Conservation (phyloP, 2,113 vertebrate species). For the Pongo pygmaeus region DNA sequence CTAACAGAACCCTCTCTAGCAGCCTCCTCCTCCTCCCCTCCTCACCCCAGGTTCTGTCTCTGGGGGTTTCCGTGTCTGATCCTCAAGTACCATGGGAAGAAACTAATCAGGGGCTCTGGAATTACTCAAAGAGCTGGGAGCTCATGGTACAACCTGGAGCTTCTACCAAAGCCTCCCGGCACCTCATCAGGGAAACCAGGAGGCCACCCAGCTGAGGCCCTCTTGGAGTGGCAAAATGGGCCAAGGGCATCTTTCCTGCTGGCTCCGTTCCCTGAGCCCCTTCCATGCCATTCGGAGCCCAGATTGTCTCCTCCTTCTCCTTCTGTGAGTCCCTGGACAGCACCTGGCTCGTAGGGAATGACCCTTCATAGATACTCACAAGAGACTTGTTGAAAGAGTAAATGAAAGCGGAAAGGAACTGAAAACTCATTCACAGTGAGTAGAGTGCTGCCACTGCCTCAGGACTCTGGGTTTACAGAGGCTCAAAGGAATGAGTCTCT, state of each 20-base stretch:
- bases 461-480: neutral
- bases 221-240: too few relatives aligned
- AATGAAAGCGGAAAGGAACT: neutral
- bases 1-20: neutral
- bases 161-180: neutral
- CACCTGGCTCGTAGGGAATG: neutral
- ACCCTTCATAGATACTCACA: neutral
- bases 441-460: neutral
- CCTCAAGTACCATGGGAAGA: neutral
- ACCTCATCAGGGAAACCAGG: neutral
- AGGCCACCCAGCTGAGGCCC: neutral
- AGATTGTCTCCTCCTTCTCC: rapidly evolving
- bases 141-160: neutral
- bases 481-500: neutral
- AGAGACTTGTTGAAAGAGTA: neutral
- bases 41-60: neutral
- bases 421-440: neutral
- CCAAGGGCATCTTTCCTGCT: neutral
- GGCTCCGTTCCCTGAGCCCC: neutral
- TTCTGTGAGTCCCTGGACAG: neutral
- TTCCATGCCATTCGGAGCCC: too few relatives aligned
- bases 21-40: rapidly evolving
- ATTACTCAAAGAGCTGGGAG: neutral
- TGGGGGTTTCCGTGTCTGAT: neutral
- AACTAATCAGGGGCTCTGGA: neutral